Conservation (phyloP, 2,797 vertebrate species). For the Anguilla anguilla region DNA sequence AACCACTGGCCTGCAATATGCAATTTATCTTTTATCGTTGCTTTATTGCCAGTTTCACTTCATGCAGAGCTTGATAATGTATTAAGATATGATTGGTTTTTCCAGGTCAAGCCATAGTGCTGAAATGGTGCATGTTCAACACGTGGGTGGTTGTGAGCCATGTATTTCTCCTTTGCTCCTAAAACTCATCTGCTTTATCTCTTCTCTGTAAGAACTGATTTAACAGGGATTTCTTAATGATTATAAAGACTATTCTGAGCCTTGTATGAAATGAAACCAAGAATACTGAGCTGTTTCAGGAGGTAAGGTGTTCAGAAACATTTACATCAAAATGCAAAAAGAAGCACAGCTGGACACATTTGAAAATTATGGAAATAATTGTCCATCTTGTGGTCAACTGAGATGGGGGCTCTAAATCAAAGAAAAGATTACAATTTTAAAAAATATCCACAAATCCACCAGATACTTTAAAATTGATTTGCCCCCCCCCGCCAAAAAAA, state of each 20-base stretch:
- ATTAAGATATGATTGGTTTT: background rate
- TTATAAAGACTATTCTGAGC: background rate
- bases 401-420: no score
- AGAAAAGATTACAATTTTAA: no score
- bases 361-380: background rate
- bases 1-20: background rate
- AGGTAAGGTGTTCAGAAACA: background rate
- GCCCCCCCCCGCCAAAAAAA: constrained; percentile 47
- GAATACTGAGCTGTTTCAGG: background rate
- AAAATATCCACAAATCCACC: no score
- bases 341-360: background rate
- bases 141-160: background rate
- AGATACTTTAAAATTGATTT: constrained; percentile 52
- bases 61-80: constrained; percentile 2
- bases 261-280: background rate
- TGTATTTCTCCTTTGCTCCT: background rate
- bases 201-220: background rate
- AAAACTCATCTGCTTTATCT: background rate
- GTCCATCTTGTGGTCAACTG: no score
- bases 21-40: background rate
- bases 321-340: background rate
- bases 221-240: background rate
- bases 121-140: constrained; percentile 1
- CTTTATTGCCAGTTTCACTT: background rate
- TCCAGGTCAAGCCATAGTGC: background rate